phyloP scores from a whole-genome alignment of 2,797 vertebrate genomes.

The Lacerta viridis region DNA sequence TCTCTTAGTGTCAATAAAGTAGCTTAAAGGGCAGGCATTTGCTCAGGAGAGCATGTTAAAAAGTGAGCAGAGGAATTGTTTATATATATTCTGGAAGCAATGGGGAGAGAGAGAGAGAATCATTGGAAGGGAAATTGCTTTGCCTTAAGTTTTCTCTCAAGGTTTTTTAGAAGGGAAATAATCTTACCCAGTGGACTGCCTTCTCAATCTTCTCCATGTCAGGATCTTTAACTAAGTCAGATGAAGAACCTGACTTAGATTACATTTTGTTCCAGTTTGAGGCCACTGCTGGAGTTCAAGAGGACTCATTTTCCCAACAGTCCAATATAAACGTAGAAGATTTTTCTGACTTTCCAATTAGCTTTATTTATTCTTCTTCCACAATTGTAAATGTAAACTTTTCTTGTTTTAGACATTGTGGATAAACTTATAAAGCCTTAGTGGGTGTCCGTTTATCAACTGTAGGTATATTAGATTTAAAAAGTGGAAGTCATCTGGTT shows the following conservation, averaged over 20 bases:
- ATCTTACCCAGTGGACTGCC: neutral
- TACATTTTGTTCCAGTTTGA: neutral
- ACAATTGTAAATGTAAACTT: neutral
- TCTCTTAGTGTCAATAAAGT: slow-evolving; percentile 11
- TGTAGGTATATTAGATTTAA: neutral
- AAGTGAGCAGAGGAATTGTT: slow-evolving; percentile 2
- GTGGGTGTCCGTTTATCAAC: neutral
- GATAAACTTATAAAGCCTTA: neutral
- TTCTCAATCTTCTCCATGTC: neutral
- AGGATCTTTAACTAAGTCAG: neutral
- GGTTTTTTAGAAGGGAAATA: neutral
- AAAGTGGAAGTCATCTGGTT: neutral
- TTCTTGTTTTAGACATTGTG: neutral
- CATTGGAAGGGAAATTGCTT: neutral
- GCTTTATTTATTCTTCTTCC: neutral
- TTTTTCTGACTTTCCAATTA: neutral
- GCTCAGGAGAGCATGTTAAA: slow-evolving; percentile 4
- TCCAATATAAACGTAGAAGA: neutral
- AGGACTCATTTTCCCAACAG: too few relatives aligned
- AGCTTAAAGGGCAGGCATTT: neutral
- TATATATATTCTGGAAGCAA: neutral
- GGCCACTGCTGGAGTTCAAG: neutral
- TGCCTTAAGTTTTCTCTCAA: neutral
- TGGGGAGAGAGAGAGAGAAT: neutral
- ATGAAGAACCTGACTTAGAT: neutral